phyloP scores from a whole-genome alignment of 1,140 invertebrate genomes.

The Brachionus sp. region DNA sequence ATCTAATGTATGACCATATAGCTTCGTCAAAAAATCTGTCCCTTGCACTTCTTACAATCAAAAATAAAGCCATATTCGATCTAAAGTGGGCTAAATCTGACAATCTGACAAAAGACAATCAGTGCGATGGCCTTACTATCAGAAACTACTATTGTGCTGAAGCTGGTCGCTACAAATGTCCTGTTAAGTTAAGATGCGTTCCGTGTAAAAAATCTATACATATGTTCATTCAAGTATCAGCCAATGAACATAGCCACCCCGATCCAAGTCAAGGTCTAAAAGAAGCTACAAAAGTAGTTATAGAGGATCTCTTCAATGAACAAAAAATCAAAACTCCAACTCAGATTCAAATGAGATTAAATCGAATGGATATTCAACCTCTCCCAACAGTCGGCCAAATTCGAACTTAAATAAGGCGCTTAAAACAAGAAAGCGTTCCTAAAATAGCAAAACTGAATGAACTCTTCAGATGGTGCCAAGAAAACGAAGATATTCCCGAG shows the following conservation, averaged over 20 bases:
- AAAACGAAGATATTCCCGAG: background rate
- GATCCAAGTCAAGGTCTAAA: background rate
- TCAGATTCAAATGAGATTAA: background rate
- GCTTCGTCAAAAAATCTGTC: no score
- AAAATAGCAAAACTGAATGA: background rate
- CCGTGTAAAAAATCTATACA: no score
- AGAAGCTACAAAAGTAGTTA: background rate
- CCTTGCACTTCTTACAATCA: no score
- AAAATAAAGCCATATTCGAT: no score
- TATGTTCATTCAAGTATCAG: background rate
- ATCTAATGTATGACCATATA: no score
- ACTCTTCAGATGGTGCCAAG: background rate
- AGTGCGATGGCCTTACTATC: no score
- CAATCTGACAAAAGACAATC: no score
- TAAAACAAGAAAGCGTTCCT: background rate
- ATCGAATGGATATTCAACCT: background rate
- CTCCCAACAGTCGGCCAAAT: background rate
- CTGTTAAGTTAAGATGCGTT: no score
- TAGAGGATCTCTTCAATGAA: background rate
- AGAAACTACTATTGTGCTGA: no score
- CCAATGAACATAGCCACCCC: background rate
- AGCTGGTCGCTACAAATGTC: no score
- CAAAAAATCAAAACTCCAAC: background rate
- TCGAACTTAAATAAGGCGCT: background rate
- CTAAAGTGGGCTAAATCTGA: no score